phyloP scores from a whole-genome alignment of 1,140 invertebrate genomes.

The Asbolus verrucosus region DNA sequence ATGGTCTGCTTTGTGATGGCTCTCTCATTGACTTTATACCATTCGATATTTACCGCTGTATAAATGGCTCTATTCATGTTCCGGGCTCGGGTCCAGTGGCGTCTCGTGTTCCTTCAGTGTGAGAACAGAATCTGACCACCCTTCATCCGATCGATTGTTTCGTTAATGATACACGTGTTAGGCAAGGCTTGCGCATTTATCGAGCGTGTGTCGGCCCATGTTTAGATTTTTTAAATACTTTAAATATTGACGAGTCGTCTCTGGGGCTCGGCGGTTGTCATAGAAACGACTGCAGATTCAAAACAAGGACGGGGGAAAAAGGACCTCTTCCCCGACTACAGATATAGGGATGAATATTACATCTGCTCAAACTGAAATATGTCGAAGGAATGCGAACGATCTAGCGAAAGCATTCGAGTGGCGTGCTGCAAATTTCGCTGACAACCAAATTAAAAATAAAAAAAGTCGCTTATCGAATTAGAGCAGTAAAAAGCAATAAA shows the following conservation, averaged over 20 bases:
- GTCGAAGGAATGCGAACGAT: slow-evolving; percentile 17
- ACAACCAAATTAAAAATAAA: background rate
- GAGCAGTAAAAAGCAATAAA: too few relatives aligned
- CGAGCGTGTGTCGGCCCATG: too few relatives aligned
- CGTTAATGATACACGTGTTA: background rate
- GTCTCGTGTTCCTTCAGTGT: background rate
- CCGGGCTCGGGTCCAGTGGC: slow-evolving; percentile 5
- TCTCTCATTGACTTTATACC: slow-evolving; percentile 10
- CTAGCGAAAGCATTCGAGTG: background rate
- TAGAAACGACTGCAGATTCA: slow-evolving; percentile 42
- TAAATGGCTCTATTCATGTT: slow-evolving; percentile 25
- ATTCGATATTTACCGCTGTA: slow-evolving; percentile 12
- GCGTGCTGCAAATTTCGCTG: background rate
- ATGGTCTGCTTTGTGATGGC: too few relatives aligned
- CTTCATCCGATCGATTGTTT: background rate
- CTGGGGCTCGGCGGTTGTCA: slow-evolving; percentile 26
- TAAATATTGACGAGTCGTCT: slow-evolving; percentile 25
- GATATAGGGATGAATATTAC: slow-evolving; percentile 40
- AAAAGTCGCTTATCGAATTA: background rate
- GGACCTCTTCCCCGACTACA: slow-evolving; percentile 40
- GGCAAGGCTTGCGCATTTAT: background rate
- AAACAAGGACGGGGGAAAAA: slow-evolving; percentile 33
- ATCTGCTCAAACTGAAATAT: slow-evolving; percentile 41
- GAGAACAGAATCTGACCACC: too few relatives aligned
- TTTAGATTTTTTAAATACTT: too few relatives aligned